These are phyloP conservation scores for Volucella zonaria DNA, from an alignment of 2,888 invertebrate genomes.

Conservation along the genomic window DNA sequence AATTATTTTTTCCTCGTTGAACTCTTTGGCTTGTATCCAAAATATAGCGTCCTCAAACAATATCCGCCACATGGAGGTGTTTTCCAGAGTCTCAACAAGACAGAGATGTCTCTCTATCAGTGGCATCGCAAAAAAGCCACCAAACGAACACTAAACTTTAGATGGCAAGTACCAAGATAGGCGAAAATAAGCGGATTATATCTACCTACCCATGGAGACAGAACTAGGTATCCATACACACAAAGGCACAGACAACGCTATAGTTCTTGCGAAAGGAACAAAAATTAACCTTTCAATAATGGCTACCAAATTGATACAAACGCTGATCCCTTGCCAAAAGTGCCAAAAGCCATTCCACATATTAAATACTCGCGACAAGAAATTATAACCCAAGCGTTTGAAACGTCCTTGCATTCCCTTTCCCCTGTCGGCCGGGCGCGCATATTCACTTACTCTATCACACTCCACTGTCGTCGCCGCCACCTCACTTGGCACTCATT, in stretches of 20 bases:
- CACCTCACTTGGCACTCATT: slow-evolving; percentile 73
- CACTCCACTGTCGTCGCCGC: slow-evolving; percentile 61
- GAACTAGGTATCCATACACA: not conserved
- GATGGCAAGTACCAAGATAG: slow-evolving; percentile 60
- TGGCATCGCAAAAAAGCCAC: slow-evolving; percentile 12
- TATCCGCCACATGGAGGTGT: slow-evolving; percentile 50
- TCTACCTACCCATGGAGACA: not conserved
- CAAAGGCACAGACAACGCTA: not conserved
- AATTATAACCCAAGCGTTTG: slow-evolving; percentile 68
- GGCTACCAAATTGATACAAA: slow-evolving; percentile 73
- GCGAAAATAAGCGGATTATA: slow-evolving; percentile 65
- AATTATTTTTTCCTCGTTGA: slow-evolving; percentile 38
- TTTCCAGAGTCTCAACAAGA: slow-evolving; percentile 28
- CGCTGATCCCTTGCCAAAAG: slow-evolving; percentile 69
- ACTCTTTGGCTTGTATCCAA: slow-evolving; percentile 60
- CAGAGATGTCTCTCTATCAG: slow-evolving; percentile 31
- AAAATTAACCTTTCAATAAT: slow-evolving; percentile 74
- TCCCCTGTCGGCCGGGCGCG: slow-evolving; percentile 22
- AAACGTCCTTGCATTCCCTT: slow-evolving; percentile 62
- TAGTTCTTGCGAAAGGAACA: slow-evolving; percentile 52
- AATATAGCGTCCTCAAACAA: slow-evolving; percentile 27
- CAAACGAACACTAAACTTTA: slow-evolving; percentile 30
- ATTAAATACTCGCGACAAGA: slow-evolving; percentile 74
- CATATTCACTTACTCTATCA: slow-evolving; percentile 60
- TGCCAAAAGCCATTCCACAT: slow-evolving; percentile 73